Base-by-base conservation (phyloP, 2,797 vertebrate genomes). In the Thripadectes ignobilis region DNA sequence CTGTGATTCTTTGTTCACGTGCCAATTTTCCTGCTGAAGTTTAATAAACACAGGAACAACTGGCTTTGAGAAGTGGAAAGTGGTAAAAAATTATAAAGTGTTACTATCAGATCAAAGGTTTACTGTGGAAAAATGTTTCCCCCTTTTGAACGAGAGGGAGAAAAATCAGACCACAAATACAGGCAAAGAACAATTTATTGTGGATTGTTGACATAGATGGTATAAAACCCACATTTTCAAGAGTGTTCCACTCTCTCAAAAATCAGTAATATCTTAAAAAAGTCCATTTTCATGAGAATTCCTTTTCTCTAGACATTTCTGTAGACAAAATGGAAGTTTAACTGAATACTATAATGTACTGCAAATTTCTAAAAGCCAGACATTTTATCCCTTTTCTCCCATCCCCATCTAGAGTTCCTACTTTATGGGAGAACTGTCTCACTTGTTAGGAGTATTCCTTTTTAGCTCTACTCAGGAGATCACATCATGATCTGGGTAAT, bases 1-100 rank as follows among this genome's bases (percentile, higher is more conserved):
- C 1, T 7, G 27, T 11, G 21, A 52, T 39, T 78, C 29, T 71
- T 88, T 66, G 65, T 62, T 85, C 65, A 58, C 0, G 0, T 65
- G 63, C n/a, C 54, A 74, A 15, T 84, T 55, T 76, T 78, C 58
- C 62, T 24, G 32, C 15, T 79, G n/a, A 74, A 93, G 65, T 83
- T 93, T 72, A 91, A 67, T 19, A 91, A 91, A 66, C 30, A 7
- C 57, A 41, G 26, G 73, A 92, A 71, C 34, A 88, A 32, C 10
- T 61, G 45, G 20, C 52, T 83, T 68, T 54, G 22, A 62, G 59
- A 80, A 85, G 80, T 14, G 34, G 17, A 39, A 93, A 77, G 19
- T 23, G 18, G 34, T 72, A 61, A 63, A 72, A 69, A 83, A 48
- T n/a, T 7, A 48, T 0, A 3, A 61, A 71, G 46, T 18, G 23